Conservation (phyloP, 2,888 invertebrate species). For the Calephelis perditalis region DNA sequence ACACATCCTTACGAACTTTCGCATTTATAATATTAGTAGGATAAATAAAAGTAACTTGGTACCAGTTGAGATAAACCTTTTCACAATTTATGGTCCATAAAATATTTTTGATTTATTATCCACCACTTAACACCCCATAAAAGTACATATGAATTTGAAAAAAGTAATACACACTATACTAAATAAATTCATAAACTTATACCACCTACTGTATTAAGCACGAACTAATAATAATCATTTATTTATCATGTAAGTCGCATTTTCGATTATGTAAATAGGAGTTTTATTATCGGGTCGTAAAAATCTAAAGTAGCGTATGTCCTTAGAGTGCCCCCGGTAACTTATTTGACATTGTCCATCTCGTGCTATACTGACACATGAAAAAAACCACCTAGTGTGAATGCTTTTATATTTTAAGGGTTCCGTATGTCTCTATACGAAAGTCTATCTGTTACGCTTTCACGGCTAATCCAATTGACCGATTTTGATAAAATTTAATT, state of each 20-base stretch:
- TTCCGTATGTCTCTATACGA: background rate
- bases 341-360: constrained; percentile 57
- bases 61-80: too few species aligned
- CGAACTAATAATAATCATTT: background rate
- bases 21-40: too few species aligned
- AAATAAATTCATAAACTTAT: too few species aligned
- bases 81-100: too few species aligned
- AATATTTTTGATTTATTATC: too few species aligned
- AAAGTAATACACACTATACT: too few species aligned
- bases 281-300: constrained; percentile 35
- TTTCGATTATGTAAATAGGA: constrained; percentile 33
- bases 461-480: too few species aligned
- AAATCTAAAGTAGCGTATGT: constrained; percentile 37
- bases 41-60: too few species aligned
- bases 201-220: background rate
- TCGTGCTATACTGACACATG: constrained; percentile 27
- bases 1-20: too few species aligned
- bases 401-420: background rate
- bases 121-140: too few species aligned
- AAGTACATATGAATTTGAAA: too few species aligned
- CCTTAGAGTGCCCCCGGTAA: constrained; percentile 52
- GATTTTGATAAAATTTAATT: too few species aligned
- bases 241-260: constrained; percentile 14
- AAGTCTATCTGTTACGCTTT: background rate
- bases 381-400: background rate